These are phyloP conservation scores for Protonemura montana DNA, from an alignment of 2,888 invertebrate species.

Conservation along the genomic window DNA sequence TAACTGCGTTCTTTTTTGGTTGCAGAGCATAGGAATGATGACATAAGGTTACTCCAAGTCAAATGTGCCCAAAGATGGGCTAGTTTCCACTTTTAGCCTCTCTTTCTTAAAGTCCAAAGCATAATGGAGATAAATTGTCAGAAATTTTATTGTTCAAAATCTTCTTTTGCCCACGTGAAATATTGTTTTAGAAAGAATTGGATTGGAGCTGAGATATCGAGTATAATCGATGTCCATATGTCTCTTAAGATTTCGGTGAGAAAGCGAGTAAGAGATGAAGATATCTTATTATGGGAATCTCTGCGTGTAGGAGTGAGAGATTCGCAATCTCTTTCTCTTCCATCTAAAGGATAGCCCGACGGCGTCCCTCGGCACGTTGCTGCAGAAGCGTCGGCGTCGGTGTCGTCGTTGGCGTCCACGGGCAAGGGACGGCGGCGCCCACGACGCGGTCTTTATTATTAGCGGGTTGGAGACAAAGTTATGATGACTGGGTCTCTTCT, in stretches of 20 bases:
- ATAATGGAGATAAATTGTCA: slow-evolving; percentile 25
- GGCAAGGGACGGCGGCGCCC: slow-evolving; percentile 15
- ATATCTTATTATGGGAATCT: slow-evolving; percentile 50
- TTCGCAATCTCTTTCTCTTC: slow-evolving; percentile 16
- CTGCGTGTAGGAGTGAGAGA: slow-evolving; percentile 38
- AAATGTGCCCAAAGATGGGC: neutral
- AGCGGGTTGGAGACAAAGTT: slow-evolving; percentile 40
- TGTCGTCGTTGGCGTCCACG: neutral
- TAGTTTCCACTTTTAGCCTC: neutral
- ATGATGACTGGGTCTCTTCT: slow-evolving; percentile 42
- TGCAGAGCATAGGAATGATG: neutral
- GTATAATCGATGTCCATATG: slow-evolving; percentile 38
- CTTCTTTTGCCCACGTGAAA: slow-evolving; percentile 29
- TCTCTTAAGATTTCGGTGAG: slow-evolving; percentile 18
- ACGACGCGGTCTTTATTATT: slow-evolving; percentile 44
- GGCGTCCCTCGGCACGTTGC: neutral
- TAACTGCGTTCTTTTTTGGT: neutral
- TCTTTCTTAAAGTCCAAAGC: neutral
- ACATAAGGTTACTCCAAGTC: neutral
- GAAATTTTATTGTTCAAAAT: slow-evolving; percentile 28
- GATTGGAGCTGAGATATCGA: slow-evolving; percentile 37
- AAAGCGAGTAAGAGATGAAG: slow-evolving; percentile 39
- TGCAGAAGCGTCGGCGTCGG: neutral
- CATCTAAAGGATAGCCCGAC: slow-evolving; percentile 5
- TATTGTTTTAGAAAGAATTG: slow-evolving; percentile 39